A percentile compares a stretch with the other conserved stretches of the same genome.
phyloP scores from a whole-genome alignment of 2,113 vertebrate species.

The Cairina moschata region DNA sequence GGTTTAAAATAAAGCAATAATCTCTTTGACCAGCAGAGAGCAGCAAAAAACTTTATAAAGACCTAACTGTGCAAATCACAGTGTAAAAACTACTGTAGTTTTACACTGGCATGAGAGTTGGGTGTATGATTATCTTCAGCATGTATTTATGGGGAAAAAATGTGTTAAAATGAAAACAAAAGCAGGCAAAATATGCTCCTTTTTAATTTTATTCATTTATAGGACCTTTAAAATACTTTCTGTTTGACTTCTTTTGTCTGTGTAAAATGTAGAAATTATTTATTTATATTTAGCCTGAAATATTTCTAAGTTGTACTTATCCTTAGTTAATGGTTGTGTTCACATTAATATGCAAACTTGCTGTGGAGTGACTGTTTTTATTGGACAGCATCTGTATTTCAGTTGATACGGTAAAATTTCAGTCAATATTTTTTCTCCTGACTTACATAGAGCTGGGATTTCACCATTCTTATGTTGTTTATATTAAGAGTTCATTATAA shows the following conservation, averaged over 20 bases:
- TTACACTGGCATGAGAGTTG: neutral
- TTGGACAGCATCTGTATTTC: neutral
- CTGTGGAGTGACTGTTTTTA: neutral
- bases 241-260: neutral
- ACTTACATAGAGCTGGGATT: neutral
- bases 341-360: neutral
- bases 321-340: neutral
- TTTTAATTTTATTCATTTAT: neutral
- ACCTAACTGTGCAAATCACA: neutral
- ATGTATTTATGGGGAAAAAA: neutral
- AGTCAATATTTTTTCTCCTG: neutral
- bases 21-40: constrained; percentile 80
- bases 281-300: neutral
- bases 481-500: neutral
- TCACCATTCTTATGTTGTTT: neutral
- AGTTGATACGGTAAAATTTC: neutral
- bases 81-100: neutral
- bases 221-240: neutral
- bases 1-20: constrained; percentile 46
- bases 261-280: neutral
- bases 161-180: neutral
- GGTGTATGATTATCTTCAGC: neutral
- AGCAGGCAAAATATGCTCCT: neutral
- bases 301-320: neutral
- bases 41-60: constrained; percentile 71